Conservation (phyloP, 2,888 invertebrate genomes). For the Diarsia dahlii region DNA sequence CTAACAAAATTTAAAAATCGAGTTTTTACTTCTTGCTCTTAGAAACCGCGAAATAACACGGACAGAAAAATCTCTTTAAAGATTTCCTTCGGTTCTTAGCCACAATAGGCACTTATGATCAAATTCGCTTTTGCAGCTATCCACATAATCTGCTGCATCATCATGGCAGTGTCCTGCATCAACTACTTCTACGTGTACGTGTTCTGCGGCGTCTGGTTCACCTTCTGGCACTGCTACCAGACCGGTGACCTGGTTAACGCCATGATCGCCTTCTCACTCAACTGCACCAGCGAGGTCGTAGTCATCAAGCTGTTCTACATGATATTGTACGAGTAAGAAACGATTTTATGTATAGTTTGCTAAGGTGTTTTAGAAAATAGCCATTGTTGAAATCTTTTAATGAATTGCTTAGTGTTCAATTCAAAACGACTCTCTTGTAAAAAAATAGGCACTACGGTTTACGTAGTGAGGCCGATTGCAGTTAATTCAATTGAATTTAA, state of each 20-base stretch:
- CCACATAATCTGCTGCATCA: slow-evolving; percentile 19
- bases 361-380: background rate
- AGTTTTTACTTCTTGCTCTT: no score
- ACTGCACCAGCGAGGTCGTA: slow-evolving; percentile 72
- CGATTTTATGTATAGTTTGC: background rate
- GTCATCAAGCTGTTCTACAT: slow-evolving; percentile 74
- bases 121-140: slow-evolving; percentile 35
- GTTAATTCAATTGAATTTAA: no score
- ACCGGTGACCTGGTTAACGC: slow-evolving; percentile 72
- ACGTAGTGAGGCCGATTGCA: no score
- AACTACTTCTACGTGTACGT: slow-evolving; percentile 72
- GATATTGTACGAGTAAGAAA: slow-evolving; percentile 70
- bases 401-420: no score
- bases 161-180: slow-evolving; percentile 7
- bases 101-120: background rate
- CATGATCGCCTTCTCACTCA: slow-evolving; percentile 74
- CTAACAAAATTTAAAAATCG: no score
- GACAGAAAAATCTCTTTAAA: background rate
- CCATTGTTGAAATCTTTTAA: no score
- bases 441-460: no score
- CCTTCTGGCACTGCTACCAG: slow-evolving; percentile 69
- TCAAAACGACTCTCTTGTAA: no score
- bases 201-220: slow-evolving; percentile 76
- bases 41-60: background rate
- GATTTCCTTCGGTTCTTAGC: background rate